A percentile compares a stretch with the other conserved stretches of the same genome.
phyloP scores from a whole-genome alignment of 1,140 invertebrate species.

The Drosophila yakuba region DNA sequence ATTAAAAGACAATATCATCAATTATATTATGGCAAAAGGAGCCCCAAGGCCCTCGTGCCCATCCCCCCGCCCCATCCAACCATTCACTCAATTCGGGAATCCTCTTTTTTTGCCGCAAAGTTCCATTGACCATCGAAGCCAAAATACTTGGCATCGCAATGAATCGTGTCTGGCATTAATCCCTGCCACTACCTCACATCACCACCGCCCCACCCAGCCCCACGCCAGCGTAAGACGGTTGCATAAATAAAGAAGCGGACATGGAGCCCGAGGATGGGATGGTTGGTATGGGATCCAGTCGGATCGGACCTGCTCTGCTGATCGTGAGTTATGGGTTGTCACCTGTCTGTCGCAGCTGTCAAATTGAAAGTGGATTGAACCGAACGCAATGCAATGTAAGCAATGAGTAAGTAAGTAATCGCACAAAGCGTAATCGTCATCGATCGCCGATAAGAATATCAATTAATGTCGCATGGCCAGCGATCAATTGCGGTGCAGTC shows the following conservation, averaged over 20 bases:
- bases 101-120: constrained; percentile 53
- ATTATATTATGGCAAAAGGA: constrained; percentile 80
- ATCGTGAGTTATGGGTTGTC: constrained; percentile 83
- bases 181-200: constrained; percentile 23
- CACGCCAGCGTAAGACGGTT: constrained; percentile 48
- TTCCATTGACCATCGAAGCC: constrained; percentile 55
- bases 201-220: constrained; percentile 1
- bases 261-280: constrained; percentile 27
- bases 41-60: constrained; percentile 26
- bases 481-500: constrained; percentile 23
- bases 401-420: constrained; percentile 43
- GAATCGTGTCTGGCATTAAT: constrained; percentile 71
- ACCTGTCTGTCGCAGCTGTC: constrained; percentile 84
- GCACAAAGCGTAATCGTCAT: constrained; percentile 64
- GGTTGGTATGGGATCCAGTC: constrained; percentile 21
- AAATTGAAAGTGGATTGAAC: constrained; percentile 84
- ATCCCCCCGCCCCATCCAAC: background rate
- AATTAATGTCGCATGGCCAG: constrained; percentile 73
- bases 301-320: constrained; percentile 44
- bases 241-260: constrained; percentile 79
- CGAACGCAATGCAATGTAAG: constrained; percentile 23
- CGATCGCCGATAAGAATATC: constrained; percentile 84
- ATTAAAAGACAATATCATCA: constrained; percentile 85
- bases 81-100: constrained; percentile 16
- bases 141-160: constrained; percentile 55